Conservation (phyloP, 1,140 invertebrate species). For the Drosophila arizonae region DNA sequence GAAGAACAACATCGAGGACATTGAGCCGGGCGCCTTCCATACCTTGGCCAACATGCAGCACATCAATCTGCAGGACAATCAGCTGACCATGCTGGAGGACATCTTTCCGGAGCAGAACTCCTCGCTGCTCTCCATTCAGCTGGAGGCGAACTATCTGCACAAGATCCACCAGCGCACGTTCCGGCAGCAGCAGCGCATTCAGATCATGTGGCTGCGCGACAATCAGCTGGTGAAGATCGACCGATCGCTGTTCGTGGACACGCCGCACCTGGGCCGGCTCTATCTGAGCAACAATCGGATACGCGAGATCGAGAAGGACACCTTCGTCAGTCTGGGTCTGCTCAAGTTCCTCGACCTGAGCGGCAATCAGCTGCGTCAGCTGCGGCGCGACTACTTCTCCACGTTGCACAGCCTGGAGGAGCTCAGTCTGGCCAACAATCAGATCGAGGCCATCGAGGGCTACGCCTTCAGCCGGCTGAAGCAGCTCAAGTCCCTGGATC, state of each 20-base stretch:
- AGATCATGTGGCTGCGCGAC: slow-evolving; percentile 93
- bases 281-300: slow-evolving; percentile 94
- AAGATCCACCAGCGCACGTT: slow-evolving; percentile 91
- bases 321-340: slow-evolving; percentile 89
- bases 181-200: slow-evolving; percentile 89
- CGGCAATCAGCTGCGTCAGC: slow-evolving; percentile 87
- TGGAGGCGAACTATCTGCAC: slow-evolving; percentile 91
- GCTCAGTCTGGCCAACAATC: slow-evolving; percentile 86
- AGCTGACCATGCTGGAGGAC: slow-evolving; percentile 89
- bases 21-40: slow-evolving; percentile 92
- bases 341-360: slow-evolving; percentile 91
- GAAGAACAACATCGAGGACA: slow-evolving; percentile 91
- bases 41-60: slow-evolving; percentile 93
- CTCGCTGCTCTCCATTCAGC: slow-evolving; percentile 92
- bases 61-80: slow-evolving; percentile 93
- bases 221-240: slow-evolving; percentile 90
- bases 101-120: slow-evolving; percentile 89
- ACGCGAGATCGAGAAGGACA: slow-evolving; percentile 89
- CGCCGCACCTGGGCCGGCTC: slow-evolving; percentile 89
- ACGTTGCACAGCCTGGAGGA: slow-evolving; percentile 87
- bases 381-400: slow-evolving; percentile 87
- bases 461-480: slow-evolving; percentile 86
- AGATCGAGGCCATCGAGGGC: slow-evolving; percentile 85
- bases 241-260: slow-evolving; percentile 88
- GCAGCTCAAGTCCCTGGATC: slow-evolving; percentile 86